Evolutionary conservation across 2,888 invertebrate genomes (phyloP).

Genomic region (Tiliacea citrago): DNA sequence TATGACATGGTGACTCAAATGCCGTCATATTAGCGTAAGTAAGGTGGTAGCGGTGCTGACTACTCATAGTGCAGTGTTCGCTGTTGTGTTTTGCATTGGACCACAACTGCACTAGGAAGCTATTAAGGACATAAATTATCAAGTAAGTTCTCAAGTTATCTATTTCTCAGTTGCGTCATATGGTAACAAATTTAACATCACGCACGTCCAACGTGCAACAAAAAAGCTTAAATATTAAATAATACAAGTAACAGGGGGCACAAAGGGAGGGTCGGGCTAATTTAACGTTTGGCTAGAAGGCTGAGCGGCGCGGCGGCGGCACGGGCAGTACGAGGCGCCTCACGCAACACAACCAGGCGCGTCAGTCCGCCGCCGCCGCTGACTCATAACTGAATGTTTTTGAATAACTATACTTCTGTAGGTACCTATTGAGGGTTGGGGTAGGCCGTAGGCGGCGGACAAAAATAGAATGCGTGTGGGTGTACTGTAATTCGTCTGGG

Average conservation of each 20-base stretch:
- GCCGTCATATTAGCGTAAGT: no score
- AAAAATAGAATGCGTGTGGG: conserved; percentile 27
- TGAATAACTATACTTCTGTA: conserved; percentile 39
- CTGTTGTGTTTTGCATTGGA: not conserved
- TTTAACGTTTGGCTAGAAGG: conserved; percentile 59
- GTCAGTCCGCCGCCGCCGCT: conserved; percentile 61
- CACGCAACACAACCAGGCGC: conserved; percentile 64
- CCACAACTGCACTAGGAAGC: not conserved
- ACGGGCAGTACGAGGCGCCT: conserved; percentile 59
- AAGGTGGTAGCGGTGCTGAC: not conserved
- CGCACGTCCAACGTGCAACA: not conserved
- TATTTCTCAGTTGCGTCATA: not conserved
- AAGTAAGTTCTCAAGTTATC: not conserved
- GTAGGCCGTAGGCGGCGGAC: conserved; percentile 3
- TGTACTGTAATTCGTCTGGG: conserved; percentile 9
- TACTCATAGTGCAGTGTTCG: not conserved
- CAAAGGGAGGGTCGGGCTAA: conserved; percentile 55
- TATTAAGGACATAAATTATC: not conserved
- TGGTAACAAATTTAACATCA: not conserved
- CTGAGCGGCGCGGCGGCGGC: conserved; percentile 39
- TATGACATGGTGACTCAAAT: not conserved
- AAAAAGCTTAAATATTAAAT: conserved; percentile 66
- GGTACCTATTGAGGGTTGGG: conserved; percentile 11
- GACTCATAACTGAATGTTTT: conserved; percentile 62
- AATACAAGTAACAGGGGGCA: conserved; percentile 49